These are phyloP conservation scores for Drosophila elegans DNA, from an alignment of 1,140 invertebrate species.

Conservation along the genomic window DNA sequence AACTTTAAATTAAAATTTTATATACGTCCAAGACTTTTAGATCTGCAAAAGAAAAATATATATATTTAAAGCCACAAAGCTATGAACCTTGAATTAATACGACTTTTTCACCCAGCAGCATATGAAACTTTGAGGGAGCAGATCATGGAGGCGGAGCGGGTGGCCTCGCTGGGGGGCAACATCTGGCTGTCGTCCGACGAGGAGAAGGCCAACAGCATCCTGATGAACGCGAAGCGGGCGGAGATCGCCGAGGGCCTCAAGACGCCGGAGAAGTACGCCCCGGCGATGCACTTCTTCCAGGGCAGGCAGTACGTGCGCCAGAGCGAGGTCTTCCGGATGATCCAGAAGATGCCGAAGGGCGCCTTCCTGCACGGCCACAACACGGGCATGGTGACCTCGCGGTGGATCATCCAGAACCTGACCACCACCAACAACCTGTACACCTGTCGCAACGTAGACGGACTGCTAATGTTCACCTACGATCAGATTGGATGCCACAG, in stretches of 20 bases:
- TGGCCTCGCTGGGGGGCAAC: constrained; percentile 67
- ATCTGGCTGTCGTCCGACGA: constrained; percentile 74
- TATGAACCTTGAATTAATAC: too few relatives aligned
- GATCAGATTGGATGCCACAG: constrained; percentile 84
- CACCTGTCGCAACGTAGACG: constrained; percentile 86
- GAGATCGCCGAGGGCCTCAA: constrained; percentile 77
- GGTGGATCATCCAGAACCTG: constrained; percentile 89
- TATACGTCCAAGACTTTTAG: too few relatives aligned
- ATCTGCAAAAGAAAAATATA: too few relatives aligned
- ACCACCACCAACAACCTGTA: constrained; percentile 90
- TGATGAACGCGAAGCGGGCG: constrained; percentile 79
- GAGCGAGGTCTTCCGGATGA: constrained; percentile 89
- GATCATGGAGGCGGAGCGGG: constrained; percentile 75
- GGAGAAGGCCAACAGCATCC: constrained; percentile 77
- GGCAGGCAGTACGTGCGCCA: constrained; percentile 87
- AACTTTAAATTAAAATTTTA: too few relatives aligned
- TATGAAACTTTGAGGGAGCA: constrained; percentile 75
- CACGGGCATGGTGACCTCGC: constrained; percentile 87
- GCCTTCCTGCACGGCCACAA: constrained; percentile 91
- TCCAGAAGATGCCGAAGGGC: constrained; percentile 90
- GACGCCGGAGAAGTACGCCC: constrained; percentile 84
- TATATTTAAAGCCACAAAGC: too few relatives aligned
- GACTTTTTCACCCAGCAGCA: constrained; percentile 28
- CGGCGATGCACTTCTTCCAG: constrained; percentile 89
- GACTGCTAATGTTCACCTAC: constrained; percentile 83